Evolutionary conservation across 2,888 invertebrate genomes (phyloP).

Genomic region (Portevinia maculata): DNA sequence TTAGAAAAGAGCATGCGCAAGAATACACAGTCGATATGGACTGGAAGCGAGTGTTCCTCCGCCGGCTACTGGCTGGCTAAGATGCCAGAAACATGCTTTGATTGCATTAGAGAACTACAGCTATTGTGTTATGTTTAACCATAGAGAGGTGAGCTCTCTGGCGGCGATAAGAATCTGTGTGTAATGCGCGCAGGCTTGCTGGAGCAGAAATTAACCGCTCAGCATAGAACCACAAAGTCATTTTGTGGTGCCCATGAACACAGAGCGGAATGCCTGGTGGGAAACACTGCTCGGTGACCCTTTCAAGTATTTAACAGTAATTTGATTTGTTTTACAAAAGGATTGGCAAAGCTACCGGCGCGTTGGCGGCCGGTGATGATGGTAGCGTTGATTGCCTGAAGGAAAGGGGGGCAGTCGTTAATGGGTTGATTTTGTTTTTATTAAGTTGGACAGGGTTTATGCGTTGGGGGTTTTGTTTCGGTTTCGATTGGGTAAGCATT

Average conservation of each 20-base stretch:
- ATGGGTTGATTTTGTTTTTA: slow-evolving; percentile 43
- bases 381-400: slow-evolving; percentile 30
- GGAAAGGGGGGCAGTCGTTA: slow-evolving; percentile 26
- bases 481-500: slow-evolving; percentile 33
- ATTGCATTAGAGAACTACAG: slow-evolving; percentile 59
- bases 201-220: slow-evolving; percentile 53
- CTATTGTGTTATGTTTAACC: slow-evolving; percentile 18
- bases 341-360: slow-evolving; percentile 37
- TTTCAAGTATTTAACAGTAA: slow-evolving; percentile 63
- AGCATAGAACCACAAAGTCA: slow-evolving; percentile 14
- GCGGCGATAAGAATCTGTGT: slow-evolving; percentile 64
- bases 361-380: slow-evolving; percentile 34
- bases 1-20: slow-evolving; percentile 7
- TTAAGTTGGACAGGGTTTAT: slow-evolving; percentile 23
- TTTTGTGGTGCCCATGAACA: slow-evolving; percentile 4
- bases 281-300: slow-evolving; percentile 62
- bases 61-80: slow-evolving; percentile 33
- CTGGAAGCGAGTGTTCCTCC: slow-evolving; percentile 3
- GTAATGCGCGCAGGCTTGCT: slow-evolving; percentile 26
- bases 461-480: background rate
- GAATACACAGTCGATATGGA: slow-evolving; percentile 5
- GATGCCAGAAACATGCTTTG: slow-evolving; percentile 56
- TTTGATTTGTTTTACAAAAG: slow-evolving; percentile 68
- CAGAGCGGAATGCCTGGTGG: slow-evolving; percentile 11
- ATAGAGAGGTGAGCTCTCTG: slow-evolving; percentile 37